Conservation (phyloP, 2,113 vertebrate species). For the Arenaria interpres region DNA sequence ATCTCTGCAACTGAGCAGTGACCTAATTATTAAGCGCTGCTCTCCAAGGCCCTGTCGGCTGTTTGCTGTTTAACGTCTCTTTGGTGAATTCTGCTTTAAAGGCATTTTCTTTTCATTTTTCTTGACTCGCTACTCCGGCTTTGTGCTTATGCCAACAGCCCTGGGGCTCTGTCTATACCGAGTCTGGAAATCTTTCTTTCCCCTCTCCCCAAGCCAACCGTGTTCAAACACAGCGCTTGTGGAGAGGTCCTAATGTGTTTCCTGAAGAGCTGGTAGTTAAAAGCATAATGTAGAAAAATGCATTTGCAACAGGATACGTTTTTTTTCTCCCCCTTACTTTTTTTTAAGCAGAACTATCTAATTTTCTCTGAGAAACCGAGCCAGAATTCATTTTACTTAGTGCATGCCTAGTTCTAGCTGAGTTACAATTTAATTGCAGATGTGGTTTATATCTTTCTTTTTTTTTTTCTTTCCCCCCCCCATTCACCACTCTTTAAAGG, state of each 20-base stretch:
- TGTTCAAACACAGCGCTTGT: not conserved
- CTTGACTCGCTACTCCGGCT: not conserved
- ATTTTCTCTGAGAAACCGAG: constrained; percentile 15
- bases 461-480: not conserved
- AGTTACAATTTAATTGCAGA: not conserved
- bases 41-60: not conserved
- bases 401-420: not conserved
- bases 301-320: not conserved
- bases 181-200: not conserved
- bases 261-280: constrained; percentile 3
- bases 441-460: not conserved
- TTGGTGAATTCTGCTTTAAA: constrained; percentile 8
- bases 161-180: not conserved
- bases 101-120: not conserved
- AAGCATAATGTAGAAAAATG: constrained; percentile 12
- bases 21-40: not conserved
- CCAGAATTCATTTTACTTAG: not conserved
- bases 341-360: not conserved
- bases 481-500: not conserved
- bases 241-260: not conserved
- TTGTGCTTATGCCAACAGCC: not conserved
- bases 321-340: not conserved
- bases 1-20: not conserved
- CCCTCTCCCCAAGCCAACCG: not conserved
- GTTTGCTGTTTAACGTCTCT: not conserved